Evolutionary conservation across 2,888 invertebrate species (phyloP), one percentile per base, ranked within the genome.

Genomic region (Phyto melanocephala): DNA sequence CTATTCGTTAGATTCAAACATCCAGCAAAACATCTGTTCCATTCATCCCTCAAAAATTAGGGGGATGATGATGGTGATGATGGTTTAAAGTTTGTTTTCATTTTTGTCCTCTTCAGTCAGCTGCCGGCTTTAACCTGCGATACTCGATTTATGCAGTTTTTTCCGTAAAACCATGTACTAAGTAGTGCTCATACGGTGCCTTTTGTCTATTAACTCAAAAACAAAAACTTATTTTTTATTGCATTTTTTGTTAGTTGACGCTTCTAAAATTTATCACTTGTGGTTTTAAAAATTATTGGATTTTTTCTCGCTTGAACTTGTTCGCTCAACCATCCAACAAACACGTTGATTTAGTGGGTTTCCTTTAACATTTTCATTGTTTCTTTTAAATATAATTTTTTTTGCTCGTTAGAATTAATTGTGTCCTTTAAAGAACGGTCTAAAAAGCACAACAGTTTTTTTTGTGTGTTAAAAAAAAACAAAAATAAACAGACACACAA

Each of bases 71-170:
- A 77, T 67, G 65, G 20, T 74, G 76, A 58, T 50, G 65, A 77
- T 72, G 71, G 24, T 74, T 65, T 33, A 37, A 67, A 72, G 67
- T 63, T 74, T 81, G 67, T 78, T 81, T 72, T 74, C 15, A 62
- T 71, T 72, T 52, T 10, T 67, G 56, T 20, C n/a, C 33, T 47
- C 42, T 42, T 82, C 70, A 82, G 82, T 82, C 82, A 71, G 58
- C 47, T 15, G 75, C 82, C 82, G 82, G 82, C 82, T 75, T 82
- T 60, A 62, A 65, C 40, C 74, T 71, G 24, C 70, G 52, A 28
- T 40, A 54, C 63, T 65, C 11, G 54, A 6, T 63, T 17, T 17
- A 40, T 60, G 52, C 35, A 37, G 58, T 80, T 63, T 40, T 76
- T 72, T 50, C 15, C 60, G 74, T 42, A 63, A 58, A 58, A 47